Evolutionary conservation across 2,888 invertebrate species (phyloP), one percentile per base, ranked within the genome.

Genomic region (Carabus problematicus): DNA sequence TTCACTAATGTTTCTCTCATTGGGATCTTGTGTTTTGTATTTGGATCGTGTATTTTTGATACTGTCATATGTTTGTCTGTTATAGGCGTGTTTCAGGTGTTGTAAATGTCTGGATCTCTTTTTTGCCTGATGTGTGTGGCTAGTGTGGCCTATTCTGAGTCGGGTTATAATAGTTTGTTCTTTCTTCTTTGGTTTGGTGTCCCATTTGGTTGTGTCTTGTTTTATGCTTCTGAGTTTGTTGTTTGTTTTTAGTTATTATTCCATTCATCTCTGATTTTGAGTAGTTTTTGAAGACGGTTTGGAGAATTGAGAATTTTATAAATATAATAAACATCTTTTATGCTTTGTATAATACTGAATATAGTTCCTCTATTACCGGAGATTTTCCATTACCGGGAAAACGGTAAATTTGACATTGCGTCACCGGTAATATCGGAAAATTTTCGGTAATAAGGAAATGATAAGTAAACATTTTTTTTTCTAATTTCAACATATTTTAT

Each of bases 111-210:
- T 11, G 55, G 16, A 3, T 55, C 18, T 55, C 29, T 16, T 18
- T 19, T 55, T 55, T 55, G 4, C 11, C 16, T 19, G n/a, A 19
- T 55, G 19, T 18, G 55, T 55, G 19, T 29, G 1, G 2, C 2
- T 16, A 19, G 55, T 55, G 18, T 55, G 55, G n/a, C n/a, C n/a
- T n/a, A n/a, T n/a, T n/a, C n/a, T 55, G 9, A 55, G 55, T 55
- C 55, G 19, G 3, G 55, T n/a, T 55, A 55, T 16, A 3, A 55
- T 19, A 1, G 11, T 55, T 55, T 55, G 55, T 8, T n/a, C 1
- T 55, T 55, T 55, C 11, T 19, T 12, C 8, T 55, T 18, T 16
- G 19, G 11, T 6, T n/a, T 19, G 19, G 12, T 19, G 16, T 18
- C 4, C 3, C 19, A 55, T 9, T 9, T 19, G 11, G 19, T 16